A percentile compares a stretch with the other conserved stretches of the same genome.
These are phyloP conservation scores for Polia nebulosa DNA, from an alignment of 2,888 invertebrate genomes.

Conservation along the genomic window DNA sequence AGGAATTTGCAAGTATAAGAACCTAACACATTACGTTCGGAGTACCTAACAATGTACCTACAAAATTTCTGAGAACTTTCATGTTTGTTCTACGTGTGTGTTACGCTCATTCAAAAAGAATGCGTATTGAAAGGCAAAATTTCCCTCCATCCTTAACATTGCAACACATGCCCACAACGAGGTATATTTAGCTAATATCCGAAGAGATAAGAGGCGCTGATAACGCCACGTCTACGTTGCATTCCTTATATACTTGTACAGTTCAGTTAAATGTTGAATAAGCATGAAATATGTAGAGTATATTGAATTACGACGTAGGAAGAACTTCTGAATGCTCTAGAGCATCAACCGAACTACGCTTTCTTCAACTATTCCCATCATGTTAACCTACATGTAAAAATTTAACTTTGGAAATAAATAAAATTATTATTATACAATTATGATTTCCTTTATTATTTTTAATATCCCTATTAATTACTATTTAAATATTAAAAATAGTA, in stretches of 20 bases:
- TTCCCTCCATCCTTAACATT: neutral
- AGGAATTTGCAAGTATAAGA: no score
- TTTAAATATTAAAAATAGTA: no score
- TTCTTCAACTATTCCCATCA: neutral
- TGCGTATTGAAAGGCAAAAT: constrained; percentile 5
- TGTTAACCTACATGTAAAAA: no score
- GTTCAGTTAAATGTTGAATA: constrained; percentile 24
- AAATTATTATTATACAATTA: no score
- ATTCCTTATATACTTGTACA: constrained; percentile 41
- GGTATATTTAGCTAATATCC: constrained; percentile 54
- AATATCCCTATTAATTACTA: no score
- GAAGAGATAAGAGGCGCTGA: constrained; percentile 44
- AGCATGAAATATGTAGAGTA: neutral
- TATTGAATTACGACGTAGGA: neutral
- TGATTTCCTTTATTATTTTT: no score
- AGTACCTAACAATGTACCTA: no score
- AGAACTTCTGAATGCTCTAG: neutral
- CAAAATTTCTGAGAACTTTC: no score
- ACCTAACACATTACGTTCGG: no score
- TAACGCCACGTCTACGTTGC: constrained; percentile 40
- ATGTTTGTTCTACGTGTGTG: no score
- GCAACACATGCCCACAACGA: constrained; percentile 8
- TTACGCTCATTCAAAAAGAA: neutral
- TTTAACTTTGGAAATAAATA: neutral
- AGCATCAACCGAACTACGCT: neutral